Percentiles rank a stretch among this genome's conserved stretches.
phyloP scores from a whole-genome alignment of 2,797 vertebrate genomes.

The Pelodytes ibericus region DNA sequence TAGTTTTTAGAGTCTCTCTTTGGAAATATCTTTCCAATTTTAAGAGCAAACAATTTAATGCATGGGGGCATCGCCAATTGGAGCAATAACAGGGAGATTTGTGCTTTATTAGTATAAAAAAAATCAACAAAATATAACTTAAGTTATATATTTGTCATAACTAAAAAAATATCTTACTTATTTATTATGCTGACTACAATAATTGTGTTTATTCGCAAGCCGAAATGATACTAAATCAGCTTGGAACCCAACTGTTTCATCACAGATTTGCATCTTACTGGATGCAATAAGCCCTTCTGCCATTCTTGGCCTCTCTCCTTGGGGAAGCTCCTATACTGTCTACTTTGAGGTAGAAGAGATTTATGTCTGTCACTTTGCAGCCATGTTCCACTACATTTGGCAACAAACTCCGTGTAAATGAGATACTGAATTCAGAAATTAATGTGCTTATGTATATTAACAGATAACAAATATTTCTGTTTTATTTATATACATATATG shows the following conservation, averaged over 20 bases:
- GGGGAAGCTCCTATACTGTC: background rate
- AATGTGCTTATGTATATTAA: background rate
- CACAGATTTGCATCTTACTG: background rate
- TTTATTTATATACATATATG: background rate
- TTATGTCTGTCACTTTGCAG: background rate
- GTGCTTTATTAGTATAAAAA: no score
- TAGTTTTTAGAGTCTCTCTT: no score
- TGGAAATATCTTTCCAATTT: no score
- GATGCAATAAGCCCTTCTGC: background rate
- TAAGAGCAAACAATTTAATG: no score
- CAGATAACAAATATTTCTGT: background rate
- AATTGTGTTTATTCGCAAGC: background rate
- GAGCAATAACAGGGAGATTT: no score
- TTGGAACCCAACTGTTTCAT: background rate
- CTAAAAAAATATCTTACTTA: background rate
- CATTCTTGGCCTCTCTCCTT: conserved; percentile 2
- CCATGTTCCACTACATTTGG: background rate
- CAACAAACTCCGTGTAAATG: background rate
- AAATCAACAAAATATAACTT: no score
- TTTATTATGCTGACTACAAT: background rate
- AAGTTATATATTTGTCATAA: no score
- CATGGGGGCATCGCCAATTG: no score
- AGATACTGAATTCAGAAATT: background rate
- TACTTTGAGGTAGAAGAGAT: background rate
- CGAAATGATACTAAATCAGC: background rate